These are phyloP conservation scores for Plusia festucae DNA, from an alignment of 2,888 invertebrate species.

Conservation along the genomic window DNA sequence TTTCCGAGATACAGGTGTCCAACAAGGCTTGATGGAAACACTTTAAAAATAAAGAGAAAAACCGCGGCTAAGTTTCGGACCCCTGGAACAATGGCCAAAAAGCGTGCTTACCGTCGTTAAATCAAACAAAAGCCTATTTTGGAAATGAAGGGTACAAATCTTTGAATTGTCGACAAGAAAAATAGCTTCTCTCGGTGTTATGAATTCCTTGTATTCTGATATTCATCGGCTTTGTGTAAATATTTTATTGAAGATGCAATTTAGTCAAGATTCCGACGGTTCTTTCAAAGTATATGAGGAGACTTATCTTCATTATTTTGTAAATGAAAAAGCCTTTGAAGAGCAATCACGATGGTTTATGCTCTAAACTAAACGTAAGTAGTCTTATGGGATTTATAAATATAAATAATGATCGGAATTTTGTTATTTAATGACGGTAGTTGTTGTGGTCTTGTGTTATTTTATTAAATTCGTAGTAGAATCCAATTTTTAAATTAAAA, in stretches of 20 bases:
- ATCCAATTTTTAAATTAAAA: too few species aligned
- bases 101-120: constrained; percentile 57
- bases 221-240: constrained; percentile 49
- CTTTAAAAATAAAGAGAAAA: constrained; percentile 47
- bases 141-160: constrained; percentile 56
- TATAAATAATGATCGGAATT: neutral
- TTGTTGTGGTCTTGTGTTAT: too few species aligned
- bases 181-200: constrained; percentile 41
- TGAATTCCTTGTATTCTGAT: constrained; percentile 45
- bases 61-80: constrained; percentile 31
- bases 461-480: too few species aligned
- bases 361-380: neutral
- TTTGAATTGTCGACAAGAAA: constrained; percentile 38
- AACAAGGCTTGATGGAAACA: constrained; percentile 37
- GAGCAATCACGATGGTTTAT: constrained; percentile 3
- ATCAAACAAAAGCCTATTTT: constrained; percentile 59
- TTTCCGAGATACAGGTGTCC: constrained; percentile 55
- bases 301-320: constrained; percentile 27
- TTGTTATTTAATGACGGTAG: neutral
- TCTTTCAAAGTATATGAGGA: constrained; percentile 11
- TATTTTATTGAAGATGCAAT: constrained; percentile 47
- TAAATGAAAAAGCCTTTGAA: constrained; percentile 7
- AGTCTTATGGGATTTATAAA: neutral
- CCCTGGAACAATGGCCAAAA: constrained; percentile 32
- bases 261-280: constrained; percentile 7